phyloP scores from a whole-genome alignment of 1,140 invertebrate species.

The Chelonus insularis region DNA sequence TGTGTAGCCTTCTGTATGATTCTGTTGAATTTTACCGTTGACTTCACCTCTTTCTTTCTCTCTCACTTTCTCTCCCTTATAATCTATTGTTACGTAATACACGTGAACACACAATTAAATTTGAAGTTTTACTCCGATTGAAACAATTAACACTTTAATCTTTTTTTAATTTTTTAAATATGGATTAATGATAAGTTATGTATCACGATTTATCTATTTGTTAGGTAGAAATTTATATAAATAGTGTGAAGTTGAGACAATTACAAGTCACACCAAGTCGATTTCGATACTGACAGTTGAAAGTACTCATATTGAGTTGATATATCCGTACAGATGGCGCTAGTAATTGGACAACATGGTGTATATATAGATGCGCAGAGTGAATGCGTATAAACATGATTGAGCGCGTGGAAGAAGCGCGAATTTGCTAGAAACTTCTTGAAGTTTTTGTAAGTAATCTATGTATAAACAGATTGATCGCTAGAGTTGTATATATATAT shows the following conservation, averaged over 20 bases:
- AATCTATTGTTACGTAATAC: not conserved
- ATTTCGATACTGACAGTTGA: constrained; percentile 24
- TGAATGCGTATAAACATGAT: not conserved
- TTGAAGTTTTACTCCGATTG: no score
- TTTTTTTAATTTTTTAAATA: no score
- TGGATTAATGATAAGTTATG: no score
- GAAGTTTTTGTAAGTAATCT: constrained; percentile 10
- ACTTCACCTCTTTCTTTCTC: not conserved
- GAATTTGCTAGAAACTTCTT: constrained; percentile 27
- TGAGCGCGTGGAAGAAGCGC: not conserved
- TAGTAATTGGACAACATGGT: not conserved
- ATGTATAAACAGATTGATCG: not conserved
- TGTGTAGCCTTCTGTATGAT: no score
- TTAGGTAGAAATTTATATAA: not conserved
- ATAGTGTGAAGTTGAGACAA: not conserved
- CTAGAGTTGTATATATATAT: not conserved
- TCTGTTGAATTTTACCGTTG: no score
- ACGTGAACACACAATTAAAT: not conserved
- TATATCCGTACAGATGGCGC: constrained; percentile 11
- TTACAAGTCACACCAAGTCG: not conserved
- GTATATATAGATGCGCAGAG: not conserved
- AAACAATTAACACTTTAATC: no score
- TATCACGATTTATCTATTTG: no score
- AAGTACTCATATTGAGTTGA: not conserved
- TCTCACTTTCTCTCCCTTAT: not conserved